Conservation (phyloP, 2,888 invertebrate species). For the Volucella zonaria region DNA sequence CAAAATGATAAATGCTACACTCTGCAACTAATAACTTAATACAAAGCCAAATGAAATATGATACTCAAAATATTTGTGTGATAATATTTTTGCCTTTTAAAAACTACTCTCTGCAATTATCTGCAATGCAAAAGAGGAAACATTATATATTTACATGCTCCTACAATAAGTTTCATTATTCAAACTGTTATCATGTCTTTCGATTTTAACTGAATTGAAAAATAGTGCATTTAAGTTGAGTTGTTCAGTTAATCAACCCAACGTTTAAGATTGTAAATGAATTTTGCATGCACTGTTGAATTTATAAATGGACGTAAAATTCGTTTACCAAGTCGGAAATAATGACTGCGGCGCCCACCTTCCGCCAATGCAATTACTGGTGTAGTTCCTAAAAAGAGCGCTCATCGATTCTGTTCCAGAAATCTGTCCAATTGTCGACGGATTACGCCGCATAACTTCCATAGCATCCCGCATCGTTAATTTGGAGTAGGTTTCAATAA, state of each 20-base stretch:
- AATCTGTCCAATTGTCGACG: slow-evolving; percentile 93
- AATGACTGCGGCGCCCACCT: slow-evolving; percentile 87
- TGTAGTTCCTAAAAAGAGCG: slow-evolving; percentile 94
- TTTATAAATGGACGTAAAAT: slow-evolving; percentile 79
- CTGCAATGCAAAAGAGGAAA: too few species aligned
- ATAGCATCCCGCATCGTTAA: slow-evolving; percentile 96
- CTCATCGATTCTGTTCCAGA: slow-evolving; percentile 95
- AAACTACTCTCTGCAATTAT: too few species aligned
- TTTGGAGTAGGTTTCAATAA: slow-evolving; percentile 96
- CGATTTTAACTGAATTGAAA: slow-evolving; percentile 26
- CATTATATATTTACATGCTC: slow-evolving; percentile 40
- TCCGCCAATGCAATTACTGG: slow-evolving; percentile 91
- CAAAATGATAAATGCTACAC: too few species aligned
- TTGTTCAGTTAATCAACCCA: slow-evolving; percentile 28
- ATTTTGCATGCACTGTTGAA: slow-evolving; percentile 74
- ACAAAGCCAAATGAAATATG: too few species aligned
- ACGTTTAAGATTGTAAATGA: slow-evolving; percentile 11
- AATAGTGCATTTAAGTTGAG: slow-evolving; percentile 2
- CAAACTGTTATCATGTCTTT: slow-evolving; percentile 13
- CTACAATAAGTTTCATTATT: slow-evolving; percentile 57
- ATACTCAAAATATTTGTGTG: too few species aligned
- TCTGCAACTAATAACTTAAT: too few species aligned
- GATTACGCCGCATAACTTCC: slow-evolving; percentile 94
- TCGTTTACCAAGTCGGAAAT: slow-evolving; percentile 84
- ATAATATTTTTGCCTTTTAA: too few species aligned